These are phyloP conservation scores for Polyodon spathula DNA, from an alignment of 2,113 vertebrate genomes.

Conservation along the genomic window DNA sequence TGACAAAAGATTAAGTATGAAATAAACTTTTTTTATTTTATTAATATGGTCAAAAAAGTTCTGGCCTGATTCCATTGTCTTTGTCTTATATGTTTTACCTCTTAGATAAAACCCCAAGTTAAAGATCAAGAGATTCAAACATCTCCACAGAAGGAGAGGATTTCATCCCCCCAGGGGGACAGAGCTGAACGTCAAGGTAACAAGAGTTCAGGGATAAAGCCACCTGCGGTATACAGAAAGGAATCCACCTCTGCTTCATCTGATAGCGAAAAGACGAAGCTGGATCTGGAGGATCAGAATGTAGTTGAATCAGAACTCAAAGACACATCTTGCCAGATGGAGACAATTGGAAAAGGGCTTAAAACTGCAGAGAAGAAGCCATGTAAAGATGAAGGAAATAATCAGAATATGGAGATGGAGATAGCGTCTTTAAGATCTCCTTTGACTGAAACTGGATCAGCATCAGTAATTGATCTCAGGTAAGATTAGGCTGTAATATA, in stretches of 20 bases:
- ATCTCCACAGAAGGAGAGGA: conserved; percentile 1
- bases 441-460: conserved; percentile 47
- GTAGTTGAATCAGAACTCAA: too few species aligned
- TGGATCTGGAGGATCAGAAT: not conserved
- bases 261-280: conserved; percentile 11
- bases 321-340: not conserved
- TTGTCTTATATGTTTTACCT: not conserved
- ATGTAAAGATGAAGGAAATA: conserved; percentile 30
- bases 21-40: too few species aligned
- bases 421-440: conserved; percentile 34
- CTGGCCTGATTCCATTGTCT: too few species aligned
- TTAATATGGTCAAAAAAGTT: too few species aligned
- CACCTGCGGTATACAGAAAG: conserved; percentile 35
- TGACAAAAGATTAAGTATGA: too few species aligned
- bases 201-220: too few species aligned
- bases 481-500: conserved; percentile 30
- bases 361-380: conserved; percentile 5
- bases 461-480: conserved; percentile 58
- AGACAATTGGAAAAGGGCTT: not conserved
- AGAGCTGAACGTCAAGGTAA: not conserved
- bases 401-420: conserved; percentile 18
- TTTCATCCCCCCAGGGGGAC: conserved; percentile 1
- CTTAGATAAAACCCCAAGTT: not conserved
- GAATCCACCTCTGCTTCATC: conserved; percentile 11
- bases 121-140: not conserved